Base-by-base conservation (phyloP, 92 coral and sea anemone species). In the Epizoanthus illoricatus region DNA sequence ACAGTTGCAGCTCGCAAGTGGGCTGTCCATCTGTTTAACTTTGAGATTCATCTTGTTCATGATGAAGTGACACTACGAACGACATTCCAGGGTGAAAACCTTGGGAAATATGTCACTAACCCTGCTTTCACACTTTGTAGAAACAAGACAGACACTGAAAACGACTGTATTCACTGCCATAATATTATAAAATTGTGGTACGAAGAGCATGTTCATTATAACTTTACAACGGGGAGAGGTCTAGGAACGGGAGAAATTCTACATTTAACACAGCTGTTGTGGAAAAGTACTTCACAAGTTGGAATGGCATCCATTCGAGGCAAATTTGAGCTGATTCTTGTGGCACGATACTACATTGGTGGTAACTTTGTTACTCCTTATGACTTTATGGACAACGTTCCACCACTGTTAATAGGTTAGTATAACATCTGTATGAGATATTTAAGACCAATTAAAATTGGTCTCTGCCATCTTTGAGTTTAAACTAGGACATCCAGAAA, bases 291-390 rank as follows among this genome's bases (percentile, higher is more conserved):
- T 6, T 74, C 80, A 2, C 61, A 74, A 21, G 66, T 74, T 17
- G 80, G 80, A 33, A 74, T 74, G 80, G 80, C 80, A 56, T 65
- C 80, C 28, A 58, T 74, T 74, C 65, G 80, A 57, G 80, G 80
- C 49, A 74, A 74, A 49, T 74, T 74, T 36, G 80, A 74, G 66
- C 39, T 74, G 67, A 74, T 74, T 74, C 19, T 74, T 28, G 80
- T 74, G 64, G 80, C 80, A 36, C 80, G 80, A 17, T 74, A 74
- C 66, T 74, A 54, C 41, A 57, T 74, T 15, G 80, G 65, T 1
- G 80, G 80, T 24, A 74, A 74, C 17, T 28, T 74, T 58, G 80
- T 58, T 33, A 74, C 80, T 56, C 80, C 80, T 11, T 58, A 74
- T 16, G 80, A 74, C 67, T 74, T 74, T 16, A 58, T 58, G 80